Evolutionary conservation across 2,888 invertebrate genomes (phyloP), one percentile per base, ranked within the genome.

Genomic region (Chouioia cunea): DNA sequence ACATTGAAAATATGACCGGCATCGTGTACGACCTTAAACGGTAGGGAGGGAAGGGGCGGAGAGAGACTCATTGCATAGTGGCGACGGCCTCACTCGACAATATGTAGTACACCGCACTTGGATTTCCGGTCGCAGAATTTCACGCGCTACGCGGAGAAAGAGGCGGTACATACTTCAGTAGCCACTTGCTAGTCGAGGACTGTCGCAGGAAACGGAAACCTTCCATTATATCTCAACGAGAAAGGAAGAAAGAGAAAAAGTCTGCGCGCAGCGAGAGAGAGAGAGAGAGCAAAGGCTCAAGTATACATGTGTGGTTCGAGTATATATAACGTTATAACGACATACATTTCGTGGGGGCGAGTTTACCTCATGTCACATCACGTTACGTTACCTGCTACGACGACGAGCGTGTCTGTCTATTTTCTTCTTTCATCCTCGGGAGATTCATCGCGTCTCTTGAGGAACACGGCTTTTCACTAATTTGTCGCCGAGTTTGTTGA

Each of bases 141-240:
- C 18, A 44, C 20, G 43, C 22, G 46, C 4, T 10, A 27, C 6
- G 12, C 57, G 43, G 36, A 46, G 12, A 6, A 36, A 52, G 66
- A 59, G 23, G 16, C 52, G 1, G 36, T 36, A 15, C n/a, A n/a
- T n/a, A n/a, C n/a, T n/a, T n/a, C n/a, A n/a, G n/a, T 60, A 77
- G 75, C 80, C 82, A 81, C 36, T 82, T 83, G 79, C 79, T 79
- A 82, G 80, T 82, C 82, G 78, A 77, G 79, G 69, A 69, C 75
- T 69, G 73, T 67, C 76, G 74, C 80, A 78, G 83, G 82, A 82
- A 83, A 81, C 83, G 83, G 82, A 83, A 82, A 79, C 77, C 78
- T 76, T 77, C 77, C 76, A 82, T 83, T 83, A 81, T 77, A 76
- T 66, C 75, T 48, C 64, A 46, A 22, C 57, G 69, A 70, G 75